Base-by-base conservation (phyloP, 2,113 vertebrate genomes). In the Chlorodrepanis virens region DNA sequence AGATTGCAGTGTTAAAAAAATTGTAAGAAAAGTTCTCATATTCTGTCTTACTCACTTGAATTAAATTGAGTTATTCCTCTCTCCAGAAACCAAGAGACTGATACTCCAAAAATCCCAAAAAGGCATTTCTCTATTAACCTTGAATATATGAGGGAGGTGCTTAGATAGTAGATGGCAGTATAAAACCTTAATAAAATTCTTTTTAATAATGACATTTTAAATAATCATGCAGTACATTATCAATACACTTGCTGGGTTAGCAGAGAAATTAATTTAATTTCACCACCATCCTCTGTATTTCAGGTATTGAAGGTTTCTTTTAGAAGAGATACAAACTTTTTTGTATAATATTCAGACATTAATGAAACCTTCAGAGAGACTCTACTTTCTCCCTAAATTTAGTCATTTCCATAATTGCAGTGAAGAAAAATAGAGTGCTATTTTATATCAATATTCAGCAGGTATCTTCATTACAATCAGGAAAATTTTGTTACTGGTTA, bases 151-250 rank as follows among this genome's bases (percentile, higher is more conserved):
- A 95, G 54, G 82, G 87, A 88, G 87, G 79, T 94, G 50, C 89
- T 90, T 76, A 93, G 87, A 76, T 95, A 91, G 89, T 93, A 94
- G 87, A 74, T 95, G 93, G 88, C 90, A 94, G 83, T 90, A 90
- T 81, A 86, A 95, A 91, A 88, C 90, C 88, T 95, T 83, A 86
- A 83, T 60, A 94, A 80, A 94, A 89, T 75, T 65, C 18, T 68
- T 77, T 96, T 85, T 54, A 67, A 83, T 85, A 72, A 79, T 88
- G 54, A 80, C 52, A 93, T 83, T 45, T 45, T 42, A 90, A 91
- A 87, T 85, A 85, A 93, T 76, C 24, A 76, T 27, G 18, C 28
- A 77, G 47, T 50, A 72, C 27, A 27, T 61, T 85, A 78, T 75
- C 21, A 4, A 87, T 91, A 95, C 44, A 69, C 35, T 80, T 40